Conservation (phyloP, 1,140 invertebrate genomes). For the Ephestia elutella region DNA sequence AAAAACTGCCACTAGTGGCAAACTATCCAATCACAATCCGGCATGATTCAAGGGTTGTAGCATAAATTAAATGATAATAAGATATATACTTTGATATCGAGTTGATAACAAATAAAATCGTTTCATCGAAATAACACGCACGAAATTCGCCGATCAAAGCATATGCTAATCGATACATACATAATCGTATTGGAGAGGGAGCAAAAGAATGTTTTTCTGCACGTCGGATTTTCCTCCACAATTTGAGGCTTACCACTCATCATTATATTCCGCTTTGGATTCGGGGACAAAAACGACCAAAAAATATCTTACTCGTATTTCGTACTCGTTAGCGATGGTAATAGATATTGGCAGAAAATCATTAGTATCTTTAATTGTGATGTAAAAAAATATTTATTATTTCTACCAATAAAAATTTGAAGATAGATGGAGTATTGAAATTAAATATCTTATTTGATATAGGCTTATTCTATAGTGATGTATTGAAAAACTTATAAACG, state of each 20-base stretch:
- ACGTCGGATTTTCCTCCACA: conserved; percentile 3
- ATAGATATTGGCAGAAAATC: neutral
- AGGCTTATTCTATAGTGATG: too few species aligned
- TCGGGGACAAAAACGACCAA: neutral
- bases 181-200: conserved; percentile 4
- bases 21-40: too few species aligned
- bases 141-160: conserved; percentile 17
- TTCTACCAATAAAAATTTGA: too few species aligned
- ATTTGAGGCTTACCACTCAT: conserved; percentile 8
- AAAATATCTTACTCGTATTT: conserved; percentile 5
- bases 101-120: neutral
- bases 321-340: neutral
- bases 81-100: neutral
- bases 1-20: too few species aligned
- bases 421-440: too few species aligned
- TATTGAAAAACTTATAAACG: too few species aligned
- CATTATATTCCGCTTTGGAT: conserved; percentile 11
- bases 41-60: too few species aligned
- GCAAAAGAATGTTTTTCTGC: neutral
- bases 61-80: too few species aligned
- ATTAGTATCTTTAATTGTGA: neutral
- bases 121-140: neutral
- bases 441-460: too few species aligned
- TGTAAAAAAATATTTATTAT: neutral
- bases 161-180: conserved; percentile 18